Percentiles rank a stretch among this genome's conserved stretches.
Conservation (phyloP, 2,113 vertebrate species). For the Dipodomys stephensi region DNA sequence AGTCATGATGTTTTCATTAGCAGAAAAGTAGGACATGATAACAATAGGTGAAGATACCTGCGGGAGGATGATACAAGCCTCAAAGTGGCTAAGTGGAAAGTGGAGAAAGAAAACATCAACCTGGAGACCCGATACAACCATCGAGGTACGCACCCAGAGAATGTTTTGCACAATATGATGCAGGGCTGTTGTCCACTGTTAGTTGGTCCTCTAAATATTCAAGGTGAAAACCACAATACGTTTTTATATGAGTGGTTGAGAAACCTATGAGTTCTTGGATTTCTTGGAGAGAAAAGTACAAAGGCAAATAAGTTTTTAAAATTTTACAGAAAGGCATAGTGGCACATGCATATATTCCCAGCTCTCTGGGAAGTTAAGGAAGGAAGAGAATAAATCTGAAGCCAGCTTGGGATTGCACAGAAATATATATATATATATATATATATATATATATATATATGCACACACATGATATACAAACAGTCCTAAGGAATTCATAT, state of each 20-base stretch:
- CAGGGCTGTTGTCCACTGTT: background rate
- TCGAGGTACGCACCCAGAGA: background rate
- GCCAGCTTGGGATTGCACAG: background rate
- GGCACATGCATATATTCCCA: background rate
- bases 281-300: background rate
- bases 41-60: background rate
- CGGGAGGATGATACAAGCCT: background rate
- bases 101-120: background rate
- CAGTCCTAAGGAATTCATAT: background rate
- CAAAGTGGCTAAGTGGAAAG: background rate
- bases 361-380: background rate
- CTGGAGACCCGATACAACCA: background rate
- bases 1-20: background rate
- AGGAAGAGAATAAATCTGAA: background rate
- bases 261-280: background rate
- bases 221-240: background rate
- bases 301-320: background rate
- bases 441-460: too few relatives aligned
- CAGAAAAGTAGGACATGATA: conserved; percentile 11
- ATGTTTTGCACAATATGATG: background rate
- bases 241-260: background rate
- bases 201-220: background rate
- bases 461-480: background rate
- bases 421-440: background rate
- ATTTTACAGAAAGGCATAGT: background rate